Evolutionary conservation across 2,888 invertebrate genomes (phyloP), one percentile per base, ranked within the genome.

Genomic region (Rhabditoides inermis): DNA sequence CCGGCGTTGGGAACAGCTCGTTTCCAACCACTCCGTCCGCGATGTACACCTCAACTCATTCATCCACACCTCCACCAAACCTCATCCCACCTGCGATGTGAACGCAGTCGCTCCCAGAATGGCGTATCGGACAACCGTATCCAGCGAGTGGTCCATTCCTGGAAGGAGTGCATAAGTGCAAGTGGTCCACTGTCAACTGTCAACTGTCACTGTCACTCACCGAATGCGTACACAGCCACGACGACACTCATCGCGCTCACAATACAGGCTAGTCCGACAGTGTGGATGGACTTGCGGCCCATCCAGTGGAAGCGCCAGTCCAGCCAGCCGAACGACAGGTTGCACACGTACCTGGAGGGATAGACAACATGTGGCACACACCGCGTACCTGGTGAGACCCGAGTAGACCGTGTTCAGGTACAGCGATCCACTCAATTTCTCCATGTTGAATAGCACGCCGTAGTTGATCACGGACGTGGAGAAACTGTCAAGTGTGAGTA

Each of bases 1-100:
- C 55, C 7, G 67, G 64, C 12, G 72, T 72, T 6, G 72, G 72
- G 56, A 72, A 72, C 18, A 72, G 58, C 50, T 72, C 72, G 48
- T 57, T 68, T 2, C 61, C 63, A 18, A 60, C 55, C 32, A 72
- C 60, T 12, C 68, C 66, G 35, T 58, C 53, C 2, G 61, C 57
- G 4, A 63, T 63, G 48, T 61, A 61, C 12, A 63, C 55, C 56
- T 60, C 22, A 30, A 54, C n/a, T n/a, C n/a, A n/a, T n/a, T n/a
- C n/a, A n/a, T 15, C 22, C 25, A 12, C 3, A 37, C 30, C 47
- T 32, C 3, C 1, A 41, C 23, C 22, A 10, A 36, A 41, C 18
- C 2, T 23, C 22, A 10, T 18, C 6, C n/a, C 20, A 61, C 58
- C 51, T 61, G 63, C 7, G 60, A 65, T 27, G 63, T 59, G 62